Evolutionary conservation across 2,797 vertebrate species (phyloP).

Genomic region (Pelochelys cantorii): DNA sequence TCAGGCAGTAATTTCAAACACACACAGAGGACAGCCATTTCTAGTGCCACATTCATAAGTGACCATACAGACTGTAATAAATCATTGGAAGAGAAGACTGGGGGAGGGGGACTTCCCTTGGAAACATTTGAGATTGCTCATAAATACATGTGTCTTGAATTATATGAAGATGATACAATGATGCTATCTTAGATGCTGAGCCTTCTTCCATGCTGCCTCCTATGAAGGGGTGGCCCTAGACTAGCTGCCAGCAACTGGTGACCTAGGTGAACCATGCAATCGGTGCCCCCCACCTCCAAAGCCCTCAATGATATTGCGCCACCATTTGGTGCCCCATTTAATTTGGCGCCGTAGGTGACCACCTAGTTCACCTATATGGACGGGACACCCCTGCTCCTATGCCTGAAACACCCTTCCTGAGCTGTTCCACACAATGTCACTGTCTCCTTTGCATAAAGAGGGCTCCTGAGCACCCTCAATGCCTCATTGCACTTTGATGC

Average conservation of each 20-base stretch:
- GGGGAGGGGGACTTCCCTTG: neutral
- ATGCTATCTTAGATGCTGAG: neutral
- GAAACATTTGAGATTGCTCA: neutral
- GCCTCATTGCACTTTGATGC: neutral
- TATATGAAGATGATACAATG: neutral
- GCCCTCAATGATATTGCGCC: too few species aligned
- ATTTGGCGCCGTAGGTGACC: too few species aligned
- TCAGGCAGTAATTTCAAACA: neutral
- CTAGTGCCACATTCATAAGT: neutral
- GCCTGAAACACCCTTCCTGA: neutral
- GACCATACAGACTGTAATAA: neutral
- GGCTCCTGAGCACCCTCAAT: neutral
- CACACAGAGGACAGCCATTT: neutral
- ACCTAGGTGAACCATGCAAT: too few species aligned
- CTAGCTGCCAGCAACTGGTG: too few species aligned
- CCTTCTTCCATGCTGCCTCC: too few species aligned
- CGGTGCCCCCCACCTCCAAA: too few species aligned
- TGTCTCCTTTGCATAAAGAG: neutral
- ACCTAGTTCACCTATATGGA: too few species aligned
- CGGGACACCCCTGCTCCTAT: too few species aligned
- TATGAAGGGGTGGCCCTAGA: too few species aligned
- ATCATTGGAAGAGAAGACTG: neutral
- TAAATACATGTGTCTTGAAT: neutral
- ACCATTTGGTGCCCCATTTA: too few species aligned
- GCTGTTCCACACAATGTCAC: neutral